These are phyloP conservation scores for Melolontha melolontha DNA, from an alignment of 2,888 invertebrate species.

Conservation along the genomic window DNA sequence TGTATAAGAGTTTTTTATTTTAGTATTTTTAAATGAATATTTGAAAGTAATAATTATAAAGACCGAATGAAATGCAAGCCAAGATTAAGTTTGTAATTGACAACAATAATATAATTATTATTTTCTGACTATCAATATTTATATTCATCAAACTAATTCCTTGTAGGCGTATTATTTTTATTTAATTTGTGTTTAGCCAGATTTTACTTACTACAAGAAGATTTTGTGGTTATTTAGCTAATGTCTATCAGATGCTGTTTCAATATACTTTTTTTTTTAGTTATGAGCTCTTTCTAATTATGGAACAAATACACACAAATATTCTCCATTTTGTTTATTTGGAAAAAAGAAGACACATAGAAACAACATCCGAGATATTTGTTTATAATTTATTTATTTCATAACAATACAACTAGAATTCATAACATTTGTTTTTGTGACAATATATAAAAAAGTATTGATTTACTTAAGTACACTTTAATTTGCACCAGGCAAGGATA, in stretches of 20 bases:
- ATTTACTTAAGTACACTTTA: slow-evolving; percentile 7
- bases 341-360: slow-evolving; percentile 13
- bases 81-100: too few relatives aligned
- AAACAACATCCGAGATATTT: slow-evolving; percentile 33
- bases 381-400: slow-evolving; percentile 37
- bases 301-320: background rate
- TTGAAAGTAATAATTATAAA: too few relatives aligned
- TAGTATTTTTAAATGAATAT: too few relatives aligned
- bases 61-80: too few relatives aligned
- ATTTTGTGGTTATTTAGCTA: background rate
- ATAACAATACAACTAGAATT: slow-evolving; percentile 36
- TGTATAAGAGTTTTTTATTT: too few relatives aligned
- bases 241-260: slow-evolving; percentile 26
- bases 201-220: too few relatives aligned
- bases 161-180: too few relatives aligned
- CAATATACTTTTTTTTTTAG: background rate
- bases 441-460: slow-evolving; percentile 13
- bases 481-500: slow-evolving; percentile 28
- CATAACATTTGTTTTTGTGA: slow-evolving; percentile 25
- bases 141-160: too few relatives aligned
- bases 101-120: too few relatives aligned
- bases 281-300: too few relatives aligned
- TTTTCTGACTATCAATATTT: too few relatives aligned
- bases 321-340: background rate
- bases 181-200: too few relatives aligned